Conservation (phyloP, 2,113 vertebrate genomes). For the Astur gentilis region DNA sequence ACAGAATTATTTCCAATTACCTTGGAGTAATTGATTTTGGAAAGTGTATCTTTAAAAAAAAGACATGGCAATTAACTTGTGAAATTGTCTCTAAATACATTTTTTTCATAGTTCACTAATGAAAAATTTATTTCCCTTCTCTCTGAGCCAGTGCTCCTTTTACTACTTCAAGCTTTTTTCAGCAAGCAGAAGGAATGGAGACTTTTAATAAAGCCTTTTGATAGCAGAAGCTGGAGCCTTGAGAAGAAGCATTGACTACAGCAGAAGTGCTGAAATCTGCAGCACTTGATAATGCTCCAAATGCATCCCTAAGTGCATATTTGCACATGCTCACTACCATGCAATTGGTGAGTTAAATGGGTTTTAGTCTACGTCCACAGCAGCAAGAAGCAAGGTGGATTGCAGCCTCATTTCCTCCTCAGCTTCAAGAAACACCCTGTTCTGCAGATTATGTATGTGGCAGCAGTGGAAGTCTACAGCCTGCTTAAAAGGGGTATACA, state of each 20-base stretch:
- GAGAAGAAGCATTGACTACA: background rate
- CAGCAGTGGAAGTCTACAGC: background rate
- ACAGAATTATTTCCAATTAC: background rate
- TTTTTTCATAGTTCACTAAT: background rate
- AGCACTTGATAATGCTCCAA: background rate
- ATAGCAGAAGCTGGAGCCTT: background rate
- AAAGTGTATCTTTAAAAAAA: background rate
- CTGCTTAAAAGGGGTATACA: background rate
- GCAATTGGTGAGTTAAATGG: background rate
- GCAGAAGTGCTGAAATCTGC: background rate
- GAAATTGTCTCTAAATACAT: background rate
- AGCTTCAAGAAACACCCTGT: background rate
- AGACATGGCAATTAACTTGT: background rate
- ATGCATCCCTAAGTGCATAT: background rate
- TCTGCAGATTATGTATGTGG: rapidly evolving
- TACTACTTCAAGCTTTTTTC: background rate
- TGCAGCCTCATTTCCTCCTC: background rate
- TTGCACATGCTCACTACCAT: background rate
- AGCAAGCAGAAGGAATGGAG: conserved; percentile 14
- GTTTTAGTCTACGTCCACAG: background rate
- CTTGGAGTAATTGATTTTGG: background rate
- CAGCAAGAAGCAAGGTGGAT: background rate
- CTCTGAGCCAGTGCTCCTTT: background rate
- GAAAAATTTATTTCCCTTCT: conserved; percentile 15
- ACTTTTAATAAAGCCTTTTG: background rate